Base-by-base conservation (phyloP, 1,140 invertebrate genomes). In the Eubasilissa regina region DNA sequence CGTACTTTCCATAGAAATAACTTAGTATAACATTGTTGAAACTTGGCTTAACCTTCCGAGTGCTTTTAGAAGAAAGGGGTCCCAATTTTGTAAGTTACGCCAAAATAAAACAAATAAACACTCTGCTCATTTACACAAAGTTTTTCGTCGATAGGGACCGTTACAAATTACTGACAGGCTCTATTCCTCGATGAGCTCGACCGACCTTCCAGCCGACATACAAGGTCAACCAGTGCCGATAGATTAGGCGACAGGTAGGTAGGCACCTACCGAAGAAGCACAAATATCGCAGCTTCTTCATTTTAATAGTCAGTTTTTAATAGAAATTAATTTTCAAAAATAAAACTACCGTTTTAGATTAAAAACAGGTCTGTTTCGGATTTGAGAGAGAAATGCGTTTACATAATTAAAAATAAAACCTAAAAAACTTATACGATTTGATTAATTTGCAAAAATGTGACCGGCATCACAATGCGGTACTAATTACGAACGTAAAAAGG, bases 381-480 rank as follows among this genome's bases (percentile, higher is more conserved):
- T 51, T 51, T 51, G n/a, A 51, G 9, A 3, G 48, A 4, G 1
- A 51, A 51, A 51, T 51, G 9, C n/a, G 8, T 51, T 12, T 8
- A 1, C 48, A 12, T 51, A 15, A 15, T 3, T 35, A n/a, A n/a
- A n/a, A n/a, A n/a, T n/a, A n/a, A n/a, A n/a, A n/a, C n/a, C n/a
- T n/a, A n/a, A n/a, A n/a, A 25, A 62, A 62, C 25, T 25, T 48
- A 47, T 21, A 45, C 44, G 19, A n/a, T 35, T 48, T 68, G 66
- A 70, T 70, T 70, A 70, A 70, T 70, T 51, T 51, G 66, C 3
- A 21, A 45, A 70, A 19, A 70, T 19, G 25, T 47, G 47, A 21
- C 66, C 45, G 21, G 45, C 66, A 70, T 70, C 35, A 70, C 47
- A 51, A 51, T 51, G 35, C 35, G 17, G 45, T 25, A 53, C 17